A percentile compares a stretch with the other conserved stretches of the same genome.
These are phyloP conservation scores for Caradrina kadenii DNA, from an alignment of 2,888 invertebrate genomes.

Conservation along the genomic window DNA sequence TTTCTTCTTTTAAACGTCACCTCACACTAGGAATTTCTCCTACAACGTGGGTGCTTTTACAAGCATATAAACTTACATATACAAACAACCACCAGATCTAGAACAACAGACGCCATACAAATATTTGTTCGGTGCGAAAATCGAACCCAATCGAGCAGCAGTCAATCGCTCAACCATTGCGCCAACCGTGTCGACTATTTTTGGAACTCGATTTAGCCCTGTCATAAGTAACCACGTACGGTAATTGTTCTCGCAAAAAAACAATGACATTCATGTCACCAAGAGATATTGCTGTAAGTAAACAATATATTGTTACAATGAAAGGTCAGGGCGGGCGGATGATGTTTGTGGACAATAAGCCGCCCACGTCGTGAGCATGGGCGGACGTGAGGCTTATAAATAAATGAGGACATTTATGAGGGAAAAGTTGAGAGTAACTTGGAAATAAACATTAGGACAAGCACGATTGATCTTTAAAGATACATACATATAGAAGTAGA, in stretches of 20 bases:
- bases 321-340: slow-evolving; percentile 32
- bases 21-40: too few species aligned
- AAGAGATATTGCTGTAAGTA: slow-evolving; percentile 23
- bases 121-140: too few species aligned
- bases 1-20: too few species aligned
- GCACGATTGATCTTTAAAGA: background rate
- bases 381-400: slow-evolving; percentile 35
- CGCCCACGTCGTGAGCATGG: slow-evolving; percentile 31
- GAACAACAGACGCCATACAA: too few species aligned
- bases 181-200: too few species aligned
- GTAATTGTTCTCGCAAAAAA: slow-evolving; percentile 1
- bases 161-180: too few species aligned
- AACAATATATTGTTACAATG: slow-evolving; percentile 41
- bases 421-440: background rate
- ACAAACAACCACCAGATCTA: too few species aligned
- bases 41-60: too few species aligned
- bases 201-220: background rate
- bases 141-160: too few species aligned
- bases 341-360: slow-evolving; percentile 45
- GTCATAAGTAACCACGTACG: background rate
- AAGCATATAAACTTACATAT: too few species aligned
- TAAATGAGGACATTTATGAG: slow-evolving; percentile 26
- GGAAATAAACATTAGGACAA: background rate
- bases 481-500: too few species aligned
- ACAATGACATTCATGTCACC: slow-evolving; percentile 2